Conservation (phyloP, 2,113 vertebrate species). For the Istiophorus platypterus region DNA sequence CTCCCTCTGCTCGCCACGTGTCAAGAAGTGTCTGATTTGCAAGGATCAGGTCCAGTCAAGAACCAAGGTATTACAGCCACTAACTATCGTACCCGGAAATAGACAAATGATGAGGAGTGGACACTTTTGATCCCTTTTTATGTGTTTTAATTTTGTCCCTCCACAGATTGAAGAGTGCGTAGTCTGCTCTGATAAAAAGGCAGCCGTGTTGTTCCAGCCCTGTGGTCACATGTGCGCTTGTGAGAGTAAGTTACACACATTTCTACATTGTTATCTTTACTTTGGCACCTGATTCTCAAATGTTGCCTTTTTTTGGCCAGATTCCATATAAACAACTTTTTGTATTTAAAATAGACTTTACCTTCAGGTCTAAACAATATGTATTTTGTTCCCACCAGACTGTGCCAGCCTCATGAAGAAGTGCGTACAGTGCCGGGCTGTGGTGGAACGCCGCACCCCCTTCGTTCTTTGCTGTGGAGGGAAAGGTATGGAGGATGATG, state of each 20-base stretch:
- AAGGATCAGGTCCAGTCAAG: constrained; percentile 99
- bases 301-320: neutral
- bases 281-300: neutral
- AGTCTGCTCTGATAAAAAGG: constrained; percentile 99
- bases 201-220: constrained; percentile 97
- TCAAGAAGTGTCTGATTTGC: constrained; percentile 99
- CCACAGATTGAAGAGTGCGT: constrained; percentile 98
- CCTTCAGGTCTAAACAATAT: neutral
- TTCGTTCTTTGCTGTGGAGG: constrained; percentile 98
- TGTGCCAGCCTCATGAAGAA: constrained; percentile 99
- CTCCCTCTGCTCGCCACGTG: constrained; percentile 97
- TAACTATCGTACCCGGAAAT: neutral
- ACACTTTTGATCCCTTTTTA: neutral
- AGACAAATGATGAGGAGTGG: neutral
- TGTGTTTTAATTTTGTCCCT: constrained; percentile 3
- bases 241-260: constrained; percentile 92
- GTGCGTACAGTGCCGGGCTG: constrained; percentile 97
- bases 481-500: constrained; percentile 95
- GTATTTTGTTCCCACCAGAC: constrained; percentile 80
- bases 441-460: constrained; percentile 96
- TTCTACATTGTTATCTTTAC: neutral
- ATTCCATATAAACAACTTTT: no score
- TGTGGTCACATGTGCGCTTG: constrained; percentile 99
- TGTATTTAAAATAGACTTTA: neutral
- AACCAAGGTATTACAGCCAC: constrained; percentile 90